Base-by-base conservation (phyloP, 2,797 vertebrate species). In the Oreochromis grahami region DNA sequence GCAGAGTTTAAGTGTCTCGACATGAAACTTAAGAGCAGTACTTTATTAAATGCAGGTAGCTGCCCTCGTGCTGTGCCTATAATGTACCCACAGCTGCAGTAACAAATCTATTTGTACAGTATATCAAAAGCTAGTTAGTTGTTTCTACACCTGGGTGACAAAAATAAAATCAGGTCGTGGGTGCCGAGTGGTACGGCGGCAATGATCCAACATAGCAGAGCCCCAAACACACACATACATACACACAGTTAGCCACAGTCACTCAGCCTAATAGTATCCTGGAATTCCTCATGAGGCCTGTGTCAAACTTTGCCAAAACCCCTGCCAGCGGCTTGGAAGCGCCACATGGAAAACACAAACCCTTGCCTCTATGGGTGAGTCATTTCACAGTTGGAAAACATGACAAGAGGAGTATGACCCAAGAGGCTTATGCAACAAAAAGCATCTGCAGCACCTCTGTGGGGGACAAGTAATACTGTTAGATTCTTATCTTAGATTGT, bases 281-380 rank as follows among this genome's bases (percentile, higher is more conserved):
- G 89, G 83, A 90, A 77, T 81, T 89, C 77, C 82, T 92, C 85
- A 89, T 82, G 84, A 90, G 81, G 86, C 84, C 85, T 65, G 78
- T 86, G 88, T 87, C 83, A 76, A 81, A 60, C 80, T 68, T 65
- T 2, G 87, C 87, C 84, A 63, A 74, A 80, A 3, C 72, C 74
- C 14, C 80, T 63, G 87, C 80, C 38, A 32, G 72, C 76, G 41
- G 86, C 85, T 89, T 92, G 87, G 89, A 93, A 76, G 72, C 81
- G 60, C 79, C 79, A 45, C 78, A 58, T 82, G 91, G 92, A 93
- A 94, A 95, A 94, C 90, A 90, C 90, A 91, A 93, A 92, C 80
- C 82, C 82, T 88, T 84, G 80, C 86, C 78, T 91, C 77, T 76
- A 81, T 81, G 58, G 91, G 77, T 79, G 2, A 89, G 41, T 81